phyloP scores from a whole-genome alignment of 2,113 vertebrate genomes.

The Rhea americana region DNA sequence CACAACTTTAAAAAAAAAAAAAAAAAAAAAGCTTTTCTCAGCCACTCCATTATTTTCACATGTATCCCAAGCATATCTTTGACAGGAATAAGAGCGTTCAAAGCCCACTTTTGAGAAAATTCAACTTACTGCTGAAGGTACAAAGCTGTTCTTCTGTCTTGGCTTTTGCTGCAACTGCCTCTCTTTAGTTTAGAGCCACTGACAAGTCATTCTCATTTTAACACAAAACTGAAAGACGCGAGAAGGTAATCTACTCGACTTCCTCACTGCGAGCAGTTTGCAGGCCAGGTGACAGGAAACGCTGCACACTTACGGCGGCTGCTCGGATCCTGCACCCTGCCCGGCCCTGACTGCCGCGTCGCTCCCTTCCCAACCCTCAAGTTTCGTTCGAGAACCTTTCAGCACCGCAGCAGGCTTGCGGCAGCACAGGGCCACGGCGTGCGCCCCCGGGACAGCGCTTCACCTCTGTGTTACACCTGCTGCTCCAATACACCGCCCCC shows the following conservation, averaged over 20 bases:
- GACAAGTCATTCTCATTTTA: background rate
- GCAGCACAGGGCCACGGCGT: rapidly evolving
- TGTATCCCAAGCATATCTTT: background rate
- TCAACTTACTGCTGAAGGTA: rapidly evolving
- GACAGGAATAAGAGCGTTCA: background rate
- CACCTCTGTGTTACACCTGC: too few relatives aligned
- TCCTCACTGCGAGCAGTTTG: background rate
- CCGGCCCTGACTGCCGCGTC: rapidly evolving
- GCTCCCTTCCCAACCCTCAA: background rate
- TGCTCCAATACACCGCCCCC: background rate
- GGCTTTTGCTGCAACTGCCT: rapidly evolving
- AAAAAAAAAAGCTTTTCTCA: background rate
- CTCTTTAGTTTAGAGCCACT: background rate
- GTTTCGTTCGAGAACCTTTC: background rate
- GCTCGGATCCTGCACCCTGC: rapidly evolving
- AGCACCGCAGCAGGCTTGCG: background rate
- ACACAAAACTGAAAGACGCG: background rate
- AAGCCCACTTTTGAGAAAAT: rapidly evolving
- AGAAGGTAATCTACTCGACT: rapidly evolving
- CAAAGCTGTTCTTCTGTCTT: rapidly evolving
- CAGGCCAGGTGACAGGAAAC: background rate
- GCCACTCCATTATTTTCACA: background rate
- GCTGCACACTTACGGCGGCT: rapidly evolving
- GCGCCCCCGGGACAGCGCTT: background rate
- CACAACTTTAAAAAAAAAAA: background rate